Evolutionary conservation across 2,113 vertebrate species (phyloP), one percentile per base, ranked within the genome.

Genomic region (Corynorhinus townsendii): DNA sequence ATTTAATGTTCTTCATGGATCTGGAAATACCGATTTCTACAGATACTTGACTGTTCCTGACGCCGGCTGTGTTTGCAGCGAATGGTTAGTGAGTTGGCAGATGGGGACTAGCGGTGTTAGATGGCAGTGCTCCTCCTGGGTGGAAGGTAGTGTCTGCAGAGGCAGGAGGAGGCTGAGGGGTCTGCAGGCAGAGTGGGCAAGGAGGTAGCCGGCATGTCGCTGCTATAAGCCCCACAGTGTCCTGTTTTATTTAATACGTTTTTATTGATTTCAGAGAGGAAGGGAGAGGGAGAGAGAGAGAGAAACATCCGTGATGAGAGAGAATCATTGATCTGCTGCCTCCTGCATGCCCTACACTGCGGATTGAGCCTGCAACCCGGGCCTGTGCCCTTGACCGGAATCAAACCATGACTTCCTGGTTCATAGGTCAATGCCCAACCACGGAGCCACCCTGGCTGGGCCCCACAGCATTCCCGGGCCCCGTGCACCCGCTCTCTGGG

Each of bases 1-100:
- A 80, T 54, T 66, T 68, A 90, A 26, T 66, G 2, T 90, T 91
- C 90, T 72, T 89, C 33, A 92, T 95, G 95, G 72, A 33, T 75
- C 79, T 52, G 30, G 47, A 90, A 83, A 73, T 1, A 89, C 10
- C 64, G 4, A 3, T 81, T 19, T 77, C 91, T 89, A 81, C 14
- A 75, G 73, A 28, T 75, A 16, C 10, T 68, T 88, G 72, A 68
- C 4, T 54, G 43, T 52, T 79, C 90, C 71, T 62, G 45, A 43
- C n/a, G 9, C 33, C 89, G 56, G 16, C n/a, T 28, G 16, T n/a
- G 8, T 90, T 72, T 47, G n/a, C n/a, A 84, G 40, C 52, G 11
- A 45, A 68, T 87, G 69, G 59, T n/a, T 24, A 86, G 24, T 56
- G 64, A 38, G 35, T 19, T 62, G 40, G 15, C 54, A 30, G 79